A percentile compares a stretch with the other conserved stretches of the same genome.
These are phyloP conservation scores for Unio pictorum DNA, from an alignment of 2,888 invertebrate genomes.

Conservation along the genomic window DNA sequence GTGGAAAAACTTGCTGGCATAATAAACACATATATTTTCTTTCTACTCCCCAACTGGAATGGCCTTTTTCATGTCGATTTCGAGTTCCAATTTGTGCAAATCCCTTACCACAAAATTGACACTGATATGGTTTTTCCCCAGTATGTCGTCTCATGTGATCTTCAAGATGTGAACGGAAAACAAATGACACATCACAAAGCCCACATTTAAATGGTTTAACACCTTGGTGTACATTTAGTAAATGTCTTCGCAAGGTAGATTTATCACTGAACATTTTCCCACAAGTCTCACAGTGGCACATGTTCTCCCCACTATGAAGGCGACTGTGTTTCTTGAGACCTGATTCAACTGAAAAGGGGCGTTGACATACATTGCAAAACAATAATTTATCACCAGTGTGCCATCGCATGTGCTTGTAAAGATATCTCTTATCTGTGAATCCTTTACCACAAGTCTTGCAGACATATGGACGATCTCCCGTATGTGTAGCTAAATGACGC, in stretches of 20 bases:
- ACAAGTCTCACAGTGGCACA: not conserved
- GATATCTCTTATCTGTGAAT: constrained; percentile 4
- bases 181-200: constrained; percentile 3
- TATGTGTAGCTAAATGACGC: constrained; percentile 5
- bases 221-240: constrained; percentile 3
- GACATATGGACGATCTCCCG: not conserved
- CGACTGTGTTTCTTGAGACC: constrained; percentile 3
- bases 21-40: constrained; percentile 2
- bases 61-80: constrained; percentile 2
- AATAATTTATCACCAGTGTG: constrained; percentile 4
- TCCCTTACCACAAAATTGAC: constrained; percentile 4
- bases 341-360: constrained; percentile 5
- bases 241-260: constrained; percentile 1
- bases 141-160: constrained; percentile 9
- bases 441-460: constrained; percentile 5
- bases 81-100: constrained; percentile 7
- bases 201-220: constrained; percentile 3
- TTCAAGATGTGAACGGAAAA: constrained; percentile 4
- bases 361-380: not conserved
- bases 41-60: not conserved
- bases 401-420: constrained; percentile 8
- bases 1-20: constrained; percentile 2
- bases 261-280: constrained; percentile 2
- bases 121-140: constrained; percentile 4
- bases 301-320: not conserved